phyloP scores from a whole-genome alignment of 2,888 invertebrate genomes.

The Cloeon dipterum region DNA sequence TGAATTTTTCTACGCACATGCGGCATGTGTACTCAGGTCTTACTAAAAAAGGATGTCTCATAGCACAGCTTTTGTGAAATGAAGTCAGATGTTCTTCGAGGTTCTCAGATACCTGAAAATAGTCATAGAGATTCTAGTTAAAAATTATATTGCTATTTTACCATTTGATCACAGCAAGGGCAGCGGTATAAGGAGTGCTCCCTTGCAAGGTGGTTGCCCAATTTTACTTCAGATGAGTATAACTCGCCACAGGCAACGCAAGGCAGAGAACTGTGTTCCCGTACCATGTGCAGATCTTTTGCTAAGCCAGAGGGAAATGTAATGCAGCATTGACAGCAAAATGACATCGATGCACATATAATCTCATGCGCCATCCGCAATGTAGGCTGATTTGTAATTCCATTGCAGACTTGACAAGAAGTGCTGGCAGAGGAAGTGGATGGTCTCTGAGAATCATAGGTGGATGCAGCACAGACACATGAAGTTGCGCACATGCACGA shows the following conservation, averaged over 20 bases:
- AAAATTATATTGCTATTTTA: too few species aligned
- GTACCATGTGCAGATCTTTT: constrained; percentile 5
- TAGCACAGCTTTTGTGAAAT: too few species aligned
- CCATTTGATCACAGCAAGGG: neutral
- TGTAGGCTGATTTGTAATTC: constrained; percentile 8
- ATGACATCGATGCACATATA: constrained; percentile 7
- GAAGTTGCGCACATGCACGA: too few species aligned
- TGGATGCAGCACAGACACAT: too few species aligned
- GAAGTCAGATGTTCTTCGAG: too few species aligned
- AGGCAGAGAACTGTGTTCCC: constrained; percentile 6
- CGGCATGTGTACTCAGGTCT: too few species aligned
- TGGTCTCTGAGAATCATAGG: too few species aligned
- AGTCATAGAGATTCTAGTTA: too few species aligned
- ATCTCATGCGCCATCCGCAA: constrained; percentile 9
- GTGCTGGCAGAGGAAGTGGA: constrained; percentile 1
- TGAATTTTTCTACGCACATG: too few species aligned
- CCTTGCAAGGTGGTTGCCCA: neutral
- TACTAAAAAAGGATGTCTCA: too few species aligned
- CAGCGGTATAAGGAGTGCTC: neutral
- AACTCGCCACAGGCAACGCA: constrained; percentile 2
- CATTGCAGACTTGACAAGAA: constrained; percentile 8
- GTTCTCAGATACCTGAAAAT: too few species aligned
- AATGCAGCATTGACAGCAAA: constrained; percentile 7
- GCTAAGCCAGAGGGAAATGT: constrained; percentile 6
- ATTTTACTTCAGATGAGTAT: neutral